phyloP scores from a whole-genome alignment of 2,797 vertebrate species.

The Toxotes lorentzi region DNA sequence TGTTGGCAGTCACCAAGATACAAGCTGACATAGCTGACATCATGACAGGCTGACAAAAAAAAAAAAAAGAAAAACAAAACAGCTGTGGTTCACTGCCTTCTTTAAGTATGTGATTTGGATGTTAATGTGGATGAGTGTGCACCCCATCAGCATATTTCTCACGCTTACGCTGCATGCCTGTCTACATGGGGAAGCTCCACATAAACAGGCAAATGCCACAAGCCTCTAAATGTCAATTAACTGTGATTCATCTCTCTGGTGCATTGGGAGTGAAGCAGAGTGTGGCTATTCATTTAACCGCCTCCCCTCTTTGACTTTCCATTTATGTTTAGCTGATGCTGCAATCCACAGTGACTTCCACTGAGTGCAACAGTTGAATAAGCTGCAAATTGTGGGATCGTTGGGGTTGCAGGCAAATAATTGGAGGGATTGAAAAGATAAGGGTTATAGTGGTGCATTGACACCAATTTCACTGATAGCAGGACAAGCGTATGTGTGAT shows the following conservation, averaged over 20 bases:
- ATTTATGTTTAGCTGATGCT: conserved; percentile 39
- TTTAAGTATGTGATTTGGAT: conserved; percentile 54
- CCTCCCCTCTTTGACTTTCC: conserved; percentile 55
- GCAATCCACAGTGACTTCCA: neutral
- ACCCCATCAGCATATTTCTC: conserved; percentile 57
- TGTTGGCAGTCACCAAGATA: conserved; percentile 50
- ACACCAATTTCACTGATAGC: conserved; percentile 48
- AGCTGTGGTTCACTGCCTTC: conserved; percentile 56
- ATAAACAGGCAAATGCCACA: conserved; percentile 77
- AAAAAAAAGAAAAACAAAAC: conserved; percentile 42
- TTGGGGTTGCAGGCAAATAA: conserved; percentile 41
- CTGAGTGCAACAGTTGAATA: conserved; percentile 12
- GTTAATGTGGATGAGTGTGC: conserved; percentile 57
- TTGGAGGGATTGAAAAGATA: conserved; percentile 36
- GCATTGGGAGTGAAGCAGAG: conserved; percentile 49
- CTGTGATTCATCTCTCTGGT: conserved; percentile 71
- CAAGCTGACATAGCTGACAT: conserved; percentile 55
- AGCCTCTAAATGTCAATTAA: conserved; percentile 81
- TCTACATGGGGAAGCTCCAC: conserved; percentile 49
- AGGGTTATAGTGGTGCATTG: conserved; percentile 38
- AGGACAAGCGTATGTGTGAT: conserved; percentile 9
- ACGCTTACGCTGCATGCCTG: conserved; percentile 30
- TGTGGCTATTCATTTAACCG: conserved; percentile 54
- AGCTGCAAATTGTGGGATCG: conserved; percentile 51
- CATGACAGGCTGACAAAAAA: conserved; percentile 28